Evolutionary conservation across 2,797 vertebrate species (phyloP), one percentile per base, ranked within the genome.

Genomic region (Psittacula echo): DNA sequence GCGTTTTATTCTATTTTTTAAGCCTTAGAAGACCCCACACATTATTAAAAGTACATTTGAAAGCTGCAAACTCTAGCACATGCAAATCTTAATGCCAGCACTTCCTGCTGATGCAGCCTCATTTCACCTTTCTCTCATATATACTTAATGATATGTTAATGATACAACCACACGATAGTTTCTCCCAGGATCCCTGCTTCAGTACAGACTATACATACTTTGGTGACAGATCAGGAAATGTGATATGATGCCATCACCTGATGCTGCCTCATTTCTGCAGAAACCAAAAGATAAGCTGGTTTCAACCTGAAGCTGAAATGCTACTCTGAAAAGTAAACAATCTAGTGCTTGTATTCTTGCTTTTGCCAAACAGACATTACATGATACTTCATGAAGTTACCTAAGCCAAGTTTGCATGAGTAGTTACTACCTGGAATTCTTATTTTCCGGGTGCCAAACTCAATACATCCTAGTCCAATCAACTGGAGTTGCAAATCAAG

Each of bases 351-450:
- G 54, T 93, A 95, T 72, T 93, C 89, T 93, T 58, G 78, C 42
- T 94, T 88, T 81, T 93, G 94, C 92, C 92, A 89, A 90, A 96
- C 93, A 97, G 90, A 95, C 92, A 95, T 95, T 93, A 95, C 85
- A 95, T 72, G 87, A 96, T 94, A 95, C 88, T 94, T 95, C 90
- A 96, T 84, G 86, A 96, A 95, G 90, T 94, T 97, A 97, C 96
- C 93, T 96, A 96, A 90, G 54, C 94, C 93, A 95, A 90, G 94
- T 95, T 95, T 94, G 67, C 93, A 93, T 91, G 95, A 96, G 94
- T 81, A 85, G 96, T 96, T 96, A 96, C 96, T 96, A 96, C 94
- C 95, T 95, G 93, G 95, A 96, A 97, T 97, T 95, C 95, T 96
- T 94, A 95, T 94, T 96, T 96, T 95, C 95, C 95, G 91, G 93